Evolutionary conservation across 2,797 vertebrate genomes (phyloP).

Genomic region (Anguilla megastoma): DNA sequence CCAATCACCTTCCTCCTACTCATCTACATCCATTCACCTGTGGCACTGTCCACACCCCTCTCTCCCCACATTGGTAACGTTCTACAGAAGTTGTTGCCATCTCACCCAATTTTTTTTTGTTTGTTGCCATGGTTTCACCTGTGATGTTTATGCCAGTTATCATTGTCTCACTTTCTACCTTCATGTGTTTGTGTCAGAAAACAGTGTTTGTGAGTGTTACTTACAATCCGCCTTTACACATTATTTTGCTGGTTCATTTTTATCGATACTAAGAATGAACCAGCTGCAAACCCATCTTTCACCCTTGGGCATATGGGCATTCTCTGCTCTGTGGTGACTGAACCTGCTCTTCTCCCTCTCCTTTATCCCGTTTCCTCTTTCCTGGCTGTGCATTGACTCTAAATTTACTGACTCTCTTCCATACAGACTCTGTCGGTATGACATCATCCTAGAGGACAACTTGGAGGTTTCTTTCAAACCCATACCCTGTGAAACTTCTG

Average conservation of each 20-base stretch:
- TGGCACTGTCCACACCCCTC: neutral
- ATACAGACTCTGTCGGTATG: conserved; percentile 73
- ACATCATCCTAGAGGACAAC: conserved; percentile 66
- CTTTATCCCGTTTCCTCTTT: neutral
- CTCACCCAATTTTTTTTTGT: neutral
- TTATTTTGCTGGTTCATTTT: neutral
- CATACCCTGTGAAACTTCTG: conserved; percentile 65
- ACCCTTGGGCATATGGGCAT: neutral
- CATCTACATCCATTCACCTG: conserved; percentile 48
- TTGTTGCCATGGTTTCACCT: neutral
- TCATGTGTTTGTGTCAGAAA: neutral
- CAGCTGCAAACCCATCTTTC: neutral
- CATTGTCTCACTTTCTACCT: neutral
- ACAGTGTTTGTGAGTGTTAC: neutral
- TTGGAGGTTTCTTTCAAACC: conserved; percentile 65
- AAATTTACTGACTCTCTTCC: neutral
- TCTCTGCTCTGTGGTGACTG: neutral
- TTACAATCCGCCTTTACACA: neutral
- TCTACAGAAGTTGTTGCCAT: neutral
- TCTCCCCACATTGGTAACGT: neutral
- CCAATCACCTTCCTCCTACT: neutral
- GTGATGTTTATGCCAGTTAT: neutral
- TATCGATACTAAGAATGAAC: neutral
- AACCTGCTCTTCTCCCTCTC: neutral
- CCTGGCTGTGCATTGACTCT: neutral